Evolutionary conservation across 2,113 vertebrate genomes (phyloP).

Genomic region (Fulmarus glacialis): DNA sequence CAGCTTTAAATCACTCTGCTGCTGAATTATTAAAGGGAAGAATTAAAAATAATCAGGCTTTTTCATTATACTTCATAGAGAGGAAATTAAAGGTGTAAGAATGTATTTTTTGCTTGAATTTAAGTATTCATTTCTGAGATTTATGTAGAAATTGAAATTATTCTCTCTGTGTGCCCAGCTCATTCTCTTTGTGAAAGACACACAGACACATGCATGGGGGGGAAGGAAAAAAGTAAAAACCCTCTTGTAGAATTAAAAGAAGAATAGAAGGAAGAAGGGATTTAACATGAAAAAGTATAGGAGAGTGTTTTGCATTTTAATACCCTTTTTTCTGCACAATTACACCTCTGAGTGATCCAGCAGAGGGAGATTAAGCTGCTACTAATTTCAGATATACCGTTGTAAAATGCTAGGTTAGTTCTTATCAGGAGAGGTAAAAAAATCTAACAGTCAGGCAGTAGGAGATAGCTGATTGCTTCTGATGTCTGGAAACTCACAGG

Average conservation of each 20-base stretch:
- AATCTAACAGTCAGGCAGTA: neutral
- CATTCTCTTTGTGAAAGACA: constrained; percentile 52
- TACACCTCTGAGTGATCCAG: constrained; percentile 75
- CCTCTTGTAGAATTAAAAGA: constrained; percentile 72
- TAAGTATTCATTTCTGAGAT: constrained; percentile 80
- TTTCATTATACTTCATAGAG: constrained; percentile 80
- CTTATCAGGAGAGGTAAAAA: constrained; percentile 26
- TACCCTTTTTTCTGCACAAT: constrained; percentile 76
- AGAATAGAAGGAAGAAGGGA: constrained; percentile 57
- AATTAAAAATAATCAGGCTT: constrained; percentile 86
- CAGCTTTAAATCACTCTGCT: constrained; percentile 77
- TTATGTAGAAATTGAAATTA: constrained; percentile 72
- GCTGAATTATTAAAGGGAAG: constrained; percentile 80
- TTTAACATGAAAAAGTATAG: constrained; percentile 73
- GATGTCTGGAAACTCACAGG: neutral
- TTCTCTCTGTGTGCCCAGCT: constrained; percentile 61
- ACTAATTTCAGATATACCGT: constrained; percentile 64
- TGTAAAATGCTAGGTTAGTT: constrained; percentile 49
- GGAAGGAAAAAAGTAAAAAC: constrained; percentile 15
- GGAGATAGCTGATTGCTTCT: neutral
- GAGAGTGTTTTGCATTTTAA: constrained; percentile 78
- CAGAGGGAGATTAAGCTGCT: constrained; percentile 69
- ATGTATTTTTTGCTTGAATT: constrained; percentile 77
- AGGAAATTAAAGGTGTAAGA: constrained; percentile 84
- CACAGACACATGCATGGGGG: neutral